phyloP scores from a whole-genome alignment of 2,113 vertebrate species.

The Nicator chloris region DNA sequence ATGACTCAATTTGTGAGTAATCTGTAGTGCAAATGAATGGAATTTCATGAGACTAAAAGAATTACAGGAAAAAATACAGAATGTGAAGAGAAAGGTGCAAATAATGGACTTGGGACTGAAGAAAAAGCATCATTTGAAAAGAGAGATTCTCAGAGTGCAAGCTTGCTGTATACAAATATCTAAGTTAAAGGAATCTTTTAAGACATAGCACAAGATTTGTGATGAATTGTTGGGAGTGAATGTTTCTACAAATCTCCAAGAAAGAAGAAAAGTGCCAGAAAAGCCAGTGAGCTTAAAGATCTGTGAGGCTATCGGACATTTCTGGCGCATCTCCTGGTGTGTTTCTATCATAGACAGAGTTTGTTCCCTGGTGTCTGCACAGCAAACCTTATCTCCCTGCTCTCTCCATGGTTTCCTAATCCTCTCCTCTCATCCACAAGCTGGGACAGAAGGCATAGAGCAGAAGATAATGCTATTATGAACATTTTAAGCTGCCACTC shows the following conservation, averaged over 20 bases:
- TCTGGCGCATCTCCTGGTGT: not conserved
- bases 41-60: not conserved
- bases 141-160: not conserved
- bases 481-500: not conserved
- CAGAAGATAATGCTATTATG: not conserved
- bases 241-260: not conserved
- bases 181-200: not conserved
- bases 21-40: not conserved
- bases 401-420: not conserved
- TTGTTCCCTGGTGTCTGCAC: not conserved
- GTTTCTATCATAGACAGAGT: not conserved
- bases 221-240: not conserved
- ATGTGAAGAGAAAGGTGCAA: not conserved
- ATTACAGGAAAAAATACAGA: not conserved
- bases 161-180: not conserved
- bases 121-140: not conserved
- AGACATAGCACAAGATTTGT: not conserved
- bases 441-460: not conserved
- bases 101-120: not conserved
- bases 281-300: not conserved
- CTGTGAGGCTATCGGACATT: not conserved
- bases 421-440: not conserved
- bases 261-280: not conserved
- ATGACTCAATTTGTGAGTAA: not conserved
- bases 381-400: not conserved